A percentile compares a stretch with the other conserved stretches of the same genome.
Evolutionary conservation across 1,140 invertebrate genomes (phyloP).

Genomic region (Eubasilissa regina): DNA sequence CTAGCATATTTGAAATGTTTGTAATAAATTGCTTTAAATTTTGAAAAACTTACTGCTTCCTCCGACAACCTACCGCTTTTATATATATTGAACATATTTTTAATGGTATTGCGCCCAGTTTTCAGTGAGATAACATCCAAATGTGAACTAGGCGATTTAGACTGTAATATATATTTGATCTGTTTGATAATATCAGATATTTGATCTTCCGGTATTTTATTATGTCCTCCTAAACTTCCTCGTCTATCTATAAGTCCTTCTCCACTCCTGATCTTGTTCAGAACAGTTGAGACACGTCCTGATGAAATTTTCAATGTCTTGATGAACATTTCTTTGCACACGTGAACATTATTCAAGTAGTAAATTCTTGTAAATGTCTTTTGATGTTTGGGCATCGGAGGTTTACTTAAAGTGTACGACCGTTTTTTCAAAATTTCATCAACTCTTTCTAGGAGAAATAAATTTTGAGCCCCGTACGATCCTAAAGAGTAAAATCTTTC

Average conservation of each 20-base stretch:
- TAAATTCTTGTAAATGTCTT: constrained; percentile 20
- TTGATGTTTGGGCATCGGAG: background rate
- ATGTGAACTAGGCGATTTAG: background rate
- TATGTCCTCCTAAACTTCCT: constrained; percentile 15
- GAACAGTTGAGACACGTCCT: constrained; percentile 16
- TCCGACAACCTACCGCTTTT: background rate
- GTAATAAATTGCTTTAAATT: constrained; percentile 13
- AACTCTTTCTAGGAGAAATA: constrained; percentile 30
- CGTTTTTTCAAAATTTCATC: constrained; percentile 23
- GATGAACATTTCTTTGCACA: constrained; percentile 34
- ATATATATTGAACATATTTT: constrained; percentile 10
- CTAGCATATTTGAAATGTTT: constrained; percentile 8
- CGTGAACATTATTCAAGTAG: constrained; percentile 10
- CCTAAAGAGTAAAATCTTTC: constrained; percentile 16
- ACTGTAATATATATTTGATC: constrained; percentile 2
- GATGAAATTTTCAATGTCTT: constrained; percentile 25
- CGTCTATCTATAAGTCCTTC: constrained; percentile 12
- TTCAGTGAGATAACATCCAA: background rate
- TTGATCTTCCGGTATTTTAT: background rate
- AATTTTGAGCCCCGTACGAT: constrained; percentile 15
- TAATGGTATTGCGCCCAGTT: background rate
- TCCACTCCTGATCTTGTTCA: constrained; percentile 21
- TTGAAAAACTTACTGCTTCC: constrained; percentile 4
- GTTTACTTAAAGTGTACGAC: background rate
- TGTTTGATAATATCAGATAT: constrained; percentile 6